Conservation (phyloP, 2,113 vertebrate genomes). For the Ammodytes dubius region DNA sequence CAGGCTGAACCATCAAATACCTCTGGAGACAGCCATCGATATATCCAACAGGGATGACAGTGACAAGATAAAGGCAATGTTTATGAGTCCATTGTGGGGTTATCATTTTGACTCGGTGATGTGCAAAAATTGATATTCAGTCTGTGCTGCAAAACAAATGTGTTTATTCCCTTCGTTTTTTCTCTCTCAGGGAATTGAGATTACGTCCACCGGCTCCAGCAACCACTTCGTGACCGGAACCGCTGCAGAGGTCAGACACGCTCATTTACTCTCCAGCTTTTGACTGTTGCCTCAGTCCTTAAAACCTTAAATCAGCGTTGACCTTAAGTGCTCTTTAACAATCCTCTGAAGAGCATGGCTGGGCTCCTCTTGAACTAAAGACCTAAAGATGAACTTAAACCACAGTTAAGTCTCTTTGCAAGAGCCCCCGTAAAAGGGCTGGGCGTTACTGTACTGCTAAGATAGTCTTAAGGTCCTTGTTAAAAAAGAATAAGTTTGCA, state of each 20-base stretch:
- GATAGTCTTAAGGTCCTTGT: neutral
- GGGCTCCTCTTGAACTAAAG: constrained; percentile 17
- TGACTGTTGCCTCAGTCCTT: constrained; percentile 16
- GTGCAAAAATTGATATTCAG: constrained; percentile 2
- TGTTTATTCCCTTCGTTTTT: constrained; percentile 24
- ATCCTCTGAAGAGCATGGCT: constrained; percentile 4
- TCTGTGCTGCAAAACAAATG: neutral
- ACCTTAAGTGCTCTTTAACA: constrained; percentile 8
- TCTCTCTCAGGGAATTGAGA: constrained; percentile 87
- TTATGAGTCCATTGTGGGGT: constrained; percentile 11
- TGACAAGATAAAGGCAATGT: neutral
- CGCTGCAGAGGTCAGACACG: constrained; percentile 83
- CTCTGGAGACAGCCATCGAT: constrained; percentile 27
- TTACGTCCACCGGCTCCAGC: constrained; percentile 89
- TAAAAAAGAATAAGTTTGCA: neutral
- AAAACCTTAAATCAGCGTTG: constrained; percentile 11
- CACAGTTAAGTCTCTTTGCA: constrained; percentile 5
- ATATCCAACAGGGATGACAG: constrained; percentile 8
- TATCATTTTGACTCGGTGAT: neutral
- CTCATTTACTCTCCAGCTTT: constrained; percentile 16
- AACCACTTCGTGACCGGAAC: constrained; percentile 90
- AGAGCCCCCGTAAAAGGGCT: neutral
- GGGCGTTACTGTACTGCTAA: neutral
- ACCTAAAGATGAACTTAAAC: constrained; percentile 1
- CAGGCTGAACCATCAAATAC: constrained; percentile 6